Conservation (phyloP, 2,113 vertebrate genomes). For the Eulemur macaco region DNA sequence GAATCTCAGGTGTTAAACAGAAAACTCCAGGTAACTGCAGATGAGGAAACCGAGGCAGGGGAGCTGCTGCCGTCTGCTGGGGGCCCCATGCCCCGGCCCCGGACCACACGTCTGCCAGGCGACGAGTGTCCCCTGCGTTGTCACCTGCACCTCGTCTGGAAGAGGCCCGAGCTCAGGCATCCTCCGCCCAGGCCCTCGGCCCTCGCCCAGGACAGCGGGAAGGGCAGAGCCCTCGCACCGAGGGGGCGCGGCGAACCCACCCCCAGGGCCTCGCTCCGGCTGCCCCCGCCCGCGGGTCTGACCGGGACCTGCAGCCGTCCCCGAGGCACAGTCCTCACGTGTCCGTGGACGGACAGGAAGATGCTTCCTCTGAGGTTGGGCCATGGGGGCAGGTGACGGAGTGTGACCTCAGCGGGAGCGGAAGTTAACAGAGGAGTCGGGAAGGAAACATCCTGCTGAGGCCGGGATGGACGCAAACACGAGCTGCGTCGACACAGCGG, state of each 20-base stretch:
- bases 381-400: too few species aligned
- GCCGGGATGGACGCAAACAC: fast-evolving
- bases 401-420: too few species aligned
- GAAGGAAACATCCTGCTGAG: too few species aligned
- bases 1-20: not conserved
- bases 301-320: too few species aligned
- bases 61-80: too few species aligned
- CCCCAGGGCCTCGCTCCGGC: too few species aligned
- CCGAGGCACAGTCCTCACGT: too few species aligned
- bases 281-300: too few species aligned
- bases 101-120: fast-evolving
- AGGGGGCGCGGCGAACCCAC: too few species aligned
- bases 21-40: not conserved
- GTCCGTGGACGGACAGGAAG: not conserved
- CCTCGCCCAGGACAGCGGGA: too few species aligned
- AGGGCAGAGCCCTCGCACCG: too few species aligned
- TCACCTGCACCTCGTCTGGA: fast-evolving
- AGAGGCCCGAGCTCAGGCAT: not conserved
- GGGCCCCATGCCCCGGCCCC: fast-evolving
- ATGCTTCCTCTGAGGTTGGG: not conserved
- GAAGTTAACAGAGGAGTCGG: not conserved
- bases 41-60: not conserved
- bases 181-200: not conserved
- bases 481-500: too few species aligned
- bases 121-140: fast-evolving